Evolutionary conservation across 1,140 invertebrate species (phyloP).

Genomic region (Meteorus sp.): DNA sequence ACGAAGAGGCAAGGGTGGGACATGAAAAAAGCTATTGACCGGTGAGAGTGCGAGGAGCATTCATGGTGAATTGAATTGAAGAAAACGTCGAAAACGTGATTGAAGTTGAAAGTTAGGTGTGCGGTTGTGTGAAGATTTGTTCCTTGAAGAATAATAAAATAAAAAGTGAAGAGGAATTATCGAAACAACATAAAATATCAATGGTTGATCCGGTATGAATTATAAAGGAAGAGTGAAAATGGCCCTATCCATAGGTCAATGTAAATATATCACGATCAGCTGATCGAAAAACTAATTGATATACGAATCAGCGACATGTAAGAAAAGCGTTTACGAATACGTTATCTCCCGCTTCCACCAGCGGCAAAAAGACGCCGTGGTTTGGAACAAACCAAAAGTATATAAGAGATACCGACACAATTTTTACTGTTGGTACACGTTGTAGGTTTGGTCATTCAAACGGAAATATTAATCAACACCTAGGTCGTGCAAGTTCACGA

Average conservation of each 20-base stretch:
- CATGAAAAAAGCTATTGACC: slow-evolving; percentile 5
- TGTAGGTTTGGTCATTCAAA: no score
- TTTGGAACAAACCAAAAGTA: background rate
- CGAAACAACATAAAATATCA: no score
- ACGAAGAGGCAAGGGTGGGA: background rate
- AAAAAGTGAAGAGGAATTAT: no score
- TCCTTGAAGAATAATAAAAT: no score
- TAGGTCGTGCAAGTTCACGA: background rate
- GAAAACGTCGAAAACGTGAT: no score
- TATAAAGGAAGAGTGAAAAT: background rate
- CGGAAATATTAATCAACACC: no score
- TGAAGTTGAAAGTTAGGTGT: no score
- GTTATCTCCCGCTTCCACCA: slow-evolving; percentile 6
- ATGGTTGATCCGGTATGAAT: slow-evolving; percentile 3
- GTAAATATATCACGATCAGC: slow-evolving; percentile 18
- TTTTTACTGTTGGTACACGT: background rate
- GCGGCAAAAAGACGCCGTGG: background rate
- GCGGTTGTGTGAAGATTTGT: no score
- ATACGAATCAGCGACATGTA: slow-evolving; percentile 19
- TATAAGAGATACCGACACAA: no score
- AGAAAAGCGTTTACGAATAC: slow-evolving; percentile 5
- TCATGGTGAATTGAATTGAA: no score
- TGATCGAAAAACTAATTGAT: slow-evolving; percentile 16
- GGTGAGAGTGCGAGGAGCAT: background rate
- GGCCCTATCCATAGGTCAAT: background rate